phyloP scores from a whole-genome alignment of 1,140 invertebrate genomes.

The Drosophila subobscura region DNA sequence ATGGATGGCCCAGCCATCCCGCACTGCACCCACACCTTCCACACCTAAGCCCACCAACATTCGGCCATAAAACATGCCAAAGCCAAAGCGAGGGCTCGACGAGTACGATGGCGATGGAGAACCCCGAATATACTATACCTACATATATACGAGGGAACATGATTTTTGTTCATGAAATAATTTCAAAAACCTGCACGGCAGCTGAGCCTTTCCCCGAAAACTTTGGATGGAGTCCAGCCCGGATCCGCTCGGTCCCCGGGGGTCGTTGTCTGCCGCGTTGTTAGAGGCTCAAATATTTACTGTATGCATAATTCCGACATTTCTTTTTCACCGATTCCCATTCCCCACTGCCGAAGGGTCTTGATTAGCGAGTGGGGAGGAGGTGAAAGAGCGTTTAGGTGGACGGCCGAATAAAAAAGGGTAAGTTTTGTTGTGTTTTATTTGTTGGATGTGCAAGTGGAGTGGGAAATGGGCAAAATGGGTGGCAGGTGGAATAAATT shows the following conservation, averaged over 20 bases:
- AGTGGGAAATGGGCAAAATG: slow-evolving; percentile 7
- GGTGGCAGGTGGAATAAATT: slow-evolving; percentile 23
- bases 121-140: slow-evolving; percentile 6
- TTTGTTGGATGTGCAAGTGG: slow-evolving; percentile 14
- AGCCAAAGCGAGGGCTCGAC: slow-evolving; percentile 27
- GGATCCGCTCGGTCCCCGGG: background rate
- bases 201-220: slow-evolving; percentile 18
- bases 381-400: slow-evolving; percentile 39
- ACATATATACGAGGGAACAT: slow-evolving; percentile 51
- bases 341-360: slow-evolving; percentile 2
- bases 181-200: slow-evolving; percentile 58
- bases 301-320: slow-evolving; percentile 77
- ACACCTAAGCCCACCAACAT: slow-evolving; percentile 52
- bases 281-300: slow-evolving; percentile 78
- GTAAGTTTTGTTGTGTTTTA: slow-evolving; percentile 34
- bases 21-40: slow-evolving; percentile 21
- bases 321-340: slow-evolving; percentile 23
- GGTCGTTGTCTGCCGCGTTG: slow-evolving; percentile 63
- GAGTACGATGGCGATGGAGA: background rate
- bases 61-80: slow-evolving; percentile 72
- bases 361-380: slow-evolving; percentile 58
- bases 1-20: slow-evolving; percentile 62
- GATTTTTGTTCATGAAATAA: slow-evolving; percentile 80
- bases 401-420: slow-evolving; percentile 5
- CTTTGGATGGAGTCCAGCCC: slow-evolving; percentile 1